Base-by-base conservation (phyloP, 2,888 invertebrate species). In the Rhimphoctona megacephalus region DNA sequence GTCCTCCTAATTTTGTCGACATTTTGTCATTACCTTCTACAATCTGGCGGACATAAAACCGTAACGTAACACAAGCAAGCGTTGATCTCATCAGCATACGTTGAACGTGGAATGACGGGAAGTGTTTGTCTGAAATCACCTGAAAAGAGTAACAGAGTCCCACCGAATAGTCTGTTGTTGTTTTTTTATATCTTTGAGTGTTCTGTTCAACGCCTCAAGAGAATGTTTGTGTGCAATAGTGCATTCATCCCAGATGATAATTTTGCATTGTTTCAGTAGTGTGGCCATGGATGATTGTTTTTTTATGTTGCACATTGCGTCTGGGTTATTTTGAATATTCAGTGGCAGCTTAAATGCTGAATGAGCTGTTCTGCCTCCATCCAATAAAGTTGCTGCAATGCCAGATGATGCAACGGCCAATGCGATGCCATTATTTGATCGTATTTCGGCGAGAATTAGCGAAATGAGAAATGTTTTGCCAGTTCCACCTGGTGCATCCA, bases 391-490 rank as follows among this genome's bases (percentile, higher is more conserved):
- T 43, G 80, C 84, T 30, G 84, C 80, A 52, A 84, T 80, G n/a
- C 74, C 84, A 14, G 67, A 85, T 33, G 85, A 79, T 69, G 85
- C 83, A 36, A 83, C 83, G 7, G 83, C 83, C 25, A 86, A 69
- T 79, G 85, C 85, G 46, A 83, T 86, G 17, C n/a, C 25, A 33
- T 81, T 46, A 85, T 88, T 9, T 11, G 61, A 73, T 67, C 93
- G 90, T 80, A 94, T 90, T 76, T 89, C 84, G n/a, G 93, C 93
- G 14, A 94, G 86, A 49, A 95, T 81, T 49, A 94, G 83, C 46
- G 90, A 91, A 72, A 94, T 93, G 1, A 94, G 83, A 86, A 92
- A 94, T 33, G 92, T 93, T 91, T 94, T 94, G 11, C 94, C 94
- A n/a, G n/a, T n/a, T n/a, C n/a, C n/a, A n/a, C n/a, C n/a, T n/a